Evolutionary conservation across 2,797 vertebrate species (phyloP).

Genomic region (Poecilia gillii): DNA sequence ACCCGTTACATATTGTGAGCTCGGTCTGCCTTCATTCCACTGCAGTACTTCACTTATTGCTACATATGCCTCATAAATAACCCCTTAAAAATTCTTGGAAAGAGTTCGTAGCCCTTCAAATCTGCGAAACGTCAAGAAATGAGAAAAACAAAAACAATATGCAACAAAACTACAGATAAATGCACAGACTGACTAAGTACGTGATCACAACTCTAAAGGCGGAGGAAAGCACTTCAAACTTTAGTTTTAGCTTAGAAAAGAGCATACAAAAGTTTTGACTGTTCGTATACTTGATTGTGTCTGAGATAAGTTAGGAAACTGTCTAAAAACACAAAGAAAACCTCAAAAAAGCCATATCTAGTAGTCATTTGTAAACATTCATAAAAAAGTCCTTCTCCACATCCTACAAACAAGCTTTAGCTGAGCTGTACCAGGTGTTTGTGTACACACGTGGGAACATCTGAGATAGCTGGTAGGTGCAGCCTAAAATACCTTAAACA

Average conservation of each 20-base stretch:
- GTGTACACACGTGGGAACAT: conserved; percentile 11
- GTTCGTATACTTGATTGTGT: conserved; percentile 24
- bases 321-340: conserved; percentile 56
- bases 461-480: conserved; percentile 24
- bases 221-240: conserved; percentile 13
- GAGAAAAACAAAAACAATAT: conserved; percentile 15
- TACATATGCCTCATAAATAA: conserved; percentile 69
- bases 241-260: conserved; percentile 45
- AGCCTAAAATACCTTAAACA: conserved; percentile 31
- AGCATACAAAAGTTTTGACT: conserved; percentile 38
- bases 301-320: conserved; percentile 51
- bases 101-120: conserved; percentile 79
- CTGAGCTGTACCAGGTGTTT: conserved; percentile 37
- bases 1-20: conserved; percentile 72
- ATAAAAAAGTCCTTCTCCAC: conserved; percentile 41
- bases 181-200: conserved; percentile 27
- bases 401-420: conserved; percentile 49
- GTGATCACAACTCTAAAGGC: conserved; percentile 18
- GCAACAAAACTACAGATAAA: conserved; percentile 20
- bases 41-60: conserved; percentile 73
- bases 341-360: conserved; percentile 47
- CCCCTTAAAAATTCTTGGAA: conserved; percentile 41
- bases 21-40: conserved; percentile 41
- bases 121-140: conserved; percentile 39
- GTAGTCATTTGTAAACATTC: conserved; percentile 74